Conservation (phyloP, 2,888 invertebrate species). For the Melinopterus prodromus region DNA sequence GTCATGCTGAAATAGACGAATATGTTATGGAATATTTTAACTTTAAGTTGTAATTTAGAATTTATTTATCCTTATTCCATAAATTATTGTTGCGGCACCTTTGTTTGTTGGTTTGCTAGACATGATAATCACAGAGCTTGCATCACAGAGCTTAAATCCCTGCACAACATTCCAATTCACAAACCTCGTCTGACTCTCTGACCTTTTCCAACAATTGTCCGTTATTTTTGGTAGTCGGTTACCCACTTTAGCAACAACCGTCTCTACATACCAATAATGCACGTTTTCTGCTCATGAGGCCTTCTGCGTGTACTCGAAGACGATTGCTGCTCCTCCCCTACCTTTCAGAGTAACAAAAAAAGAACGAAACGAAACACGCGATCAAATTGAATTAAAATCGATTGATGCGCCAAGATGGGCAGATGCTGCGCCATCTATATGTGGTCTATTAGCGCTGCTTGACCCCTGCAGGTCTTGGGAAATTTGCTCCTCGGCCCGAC, state of each 20-base stretch:
- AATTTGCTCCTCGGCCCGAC: background rate
- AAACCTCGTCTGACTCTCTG: background rate
- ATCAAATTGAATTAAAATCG: constrained; percentile 4
- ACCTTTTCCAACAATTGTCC: background rate
- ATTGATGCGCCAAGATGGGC: background rate
- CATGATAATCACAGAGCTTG: too few relatives aligned
- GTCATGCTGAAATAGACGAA: too few relatives aligned
- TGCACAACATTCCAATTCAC: background rate
- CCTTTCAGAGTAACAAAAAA: background rate
- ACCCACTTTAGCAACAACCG: background rate
- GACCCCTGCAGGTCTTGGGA: background rate
- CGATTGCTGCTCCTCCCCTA: background rate
- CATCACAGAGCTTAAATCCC: too few relatives aligned
- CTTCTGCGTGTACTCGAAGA: background rate
- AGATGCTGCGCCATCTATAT: constrained; percentile 4
- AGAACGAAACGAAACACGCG: background rate
- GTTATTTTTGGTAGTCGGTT: background rate
- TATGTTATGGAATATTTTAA: too few relatives aligned
- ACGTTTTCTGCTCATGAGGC: background rate
- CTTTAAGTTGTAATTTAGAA: too few relatives aligned
- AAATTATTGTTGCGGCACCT: too few relatives aligned
- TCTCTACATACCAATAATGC: background rate
- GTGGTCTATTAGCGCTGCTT: constrained; percentile 4
- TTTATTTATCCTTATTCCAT: too few relatives aligned
- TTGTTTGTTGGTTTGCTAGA: too few relatives aligned